Base-by-base conservation (phyloP, 2,888 invertebrate genomes). In the Lochmaea crataegi region DNA sequence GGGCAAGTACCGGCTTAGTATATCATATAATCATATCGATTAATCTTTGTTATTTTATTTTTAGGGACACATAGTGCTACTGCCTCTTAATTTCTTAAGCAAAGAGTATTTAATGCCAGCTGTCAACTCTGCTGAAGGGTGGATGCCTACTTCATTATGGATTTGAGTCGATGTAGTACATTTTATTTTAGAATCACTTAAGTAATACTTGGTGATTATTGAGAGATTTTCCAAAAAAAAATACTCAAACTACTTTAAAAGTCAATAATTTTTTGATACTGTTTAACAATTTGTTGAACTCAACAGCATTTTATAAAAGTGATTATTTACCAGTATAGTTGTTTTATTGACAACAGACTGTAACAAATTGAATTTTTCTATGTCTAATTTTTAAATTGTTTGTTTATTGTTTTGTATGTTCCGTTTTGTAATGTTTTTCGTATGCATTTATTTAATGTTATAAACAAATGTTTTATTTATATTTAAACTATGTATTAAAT, bases 81-180 rank as follows among this genome's bases (percentile, higher is more conserved):
- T 98, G 84, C 98, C 99, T 0, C 87, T 97, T 67, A 90, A 94
- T 74, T 99, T 99, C 87, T 90, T 99, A n/a, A 91, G 91, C 82
- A 91, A 94, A 79, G 97, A 98, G 87, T 91, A 91, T 58, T 88
- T 98, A 58, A 94, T 94, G 18, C 98, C 98, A 9, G 91, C 93
- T 68, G 91, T 92, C 56, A 91, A 92, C 16, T 93, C 95, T 22
- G 95, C 95, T 85, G 98, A 98, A 86, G 96, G 96, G 64, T 92
- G 98, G 83, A 92, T 98, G 91, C 98, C 98, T 3, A 95, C 94
- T 42, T 90, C 94, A 1, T 88, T 98, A 22, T 99, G 98, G 97
- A 97, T 97, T 18, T 96, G 88, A 85, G 48, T n/a, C n/a, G n/a
- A n/a, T n/a, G n/a, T n/a, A n/a, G n/a, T 48, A 4, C 1, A 48